Base-by-base conservation (phyloP, 1,140 invertebrate species). In the Eriosoma lanigerum region DNA sequence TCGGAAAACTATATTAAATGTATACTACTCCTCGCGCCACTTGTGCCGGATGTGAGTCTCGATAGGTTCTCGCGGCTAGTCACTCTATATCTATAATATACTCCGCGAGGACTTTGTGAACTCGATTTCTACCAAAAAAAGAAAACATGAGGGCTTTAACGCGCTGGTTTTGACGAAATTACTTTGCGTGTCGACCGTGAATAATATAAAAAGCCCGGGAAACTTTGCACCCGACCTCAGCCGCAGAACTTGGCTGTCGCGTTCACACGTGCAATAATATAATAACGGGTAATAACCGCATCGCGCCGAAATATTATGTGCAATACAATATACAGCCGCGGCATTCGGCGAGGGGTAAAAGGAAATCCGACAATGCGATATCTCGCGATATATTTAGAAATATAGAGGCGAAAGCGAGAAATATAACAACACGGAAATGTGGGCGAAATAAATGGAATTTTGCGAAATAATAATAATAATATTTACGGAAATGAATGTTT, bases 221-320 rank as follows among this genome's bases (percentile, higher is more conserved):
- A 12, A 56, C 50, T 75, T 56, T 17, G 8, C 32, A 3, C 3
- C 32, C 3, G 32, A 19, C 48, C 15, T 0, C 68, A 10, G 3
- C 29, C 72, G n/a, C n/a, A n/a, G 17, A 19, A n/a, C 29, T 58
- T 15, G n/a, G 13, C 32, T 17, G 52, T 44, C 38, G 52, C 6
- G 52, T 58, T 58, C 54, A 76, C 29, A 78, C 75, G 75, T 60
- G 75, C 44, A 78, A 60, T 60, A 78, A 60, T 78, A 60, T 78
- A n/a, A n/a, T n/a, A 62, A 78, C 38, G 75, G 3, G 56, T 60
- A 76, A 76, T 73, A 76, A 60, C 24, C n/a, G 52, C 50, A 6
- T n/a, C n/a, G 70, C 2, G 24, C 6, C 13, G 32, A 58, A 38
- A 38, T 38, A 38, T 38, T 4, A 38, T 38, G 8, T 29, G 73